Evolutionary conservation across 1,140 invertebrate species (phyloP).

Genomic region (silkworm (Bombyx mori)): DNA sequence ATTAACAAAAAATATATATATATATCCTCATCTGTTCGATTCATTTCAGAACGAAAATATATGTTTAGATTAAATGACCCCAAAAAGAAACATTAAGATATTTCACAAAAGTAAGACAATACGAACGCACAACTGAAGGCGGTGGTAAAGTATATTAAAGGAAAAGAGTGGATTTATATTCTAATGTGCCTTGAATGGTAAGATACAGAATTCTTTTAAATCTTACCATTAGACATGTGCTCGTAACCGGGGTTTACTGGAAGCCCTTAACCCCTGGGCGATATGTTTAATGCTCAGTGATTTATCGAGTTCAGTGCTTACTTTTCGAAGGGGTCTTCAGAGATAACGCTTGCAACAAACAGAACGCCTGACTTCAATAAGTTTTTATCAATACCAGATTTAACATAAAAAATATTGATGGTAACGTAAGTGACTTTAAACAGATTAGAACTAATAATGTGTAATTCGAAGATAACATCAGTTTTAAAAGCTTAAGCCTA

Average conservation of each 20-base stretch:
- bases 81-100: no score
- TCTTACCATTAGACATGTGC: slow-evolving; percentile 1
- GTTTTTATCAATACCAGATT: slow-evolving; percentile 2
- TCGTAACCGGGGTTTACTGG: slow-evolving; percentile 12
- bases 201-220: slow-evolving; percentile 2
- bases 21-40: no score
- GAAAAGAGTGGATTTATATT: no score
- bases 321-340: slow-evolving; percentile 36
- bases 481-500: slow-evolving; percentile 1
- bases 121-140: no score
- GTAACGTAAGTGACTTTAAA: slow-evolving; percentile 9
- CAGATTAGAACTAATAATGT: slow-evolving; percentile 6
- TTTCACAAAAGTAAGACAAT: no score
- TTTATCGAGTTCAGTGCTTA: slow-evolving; percentile 49
- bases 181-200: background rate
- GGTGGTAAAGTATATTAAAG: no score
- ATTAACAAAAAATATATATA: no score
- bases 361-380: slow-evolving; percentile 16
- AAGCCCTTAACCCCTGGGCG: slow-evolving; percentile 25
- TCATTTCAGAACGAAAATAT: no score
- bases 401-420: slow-evolving; percentile 17
- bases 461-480: background rate
- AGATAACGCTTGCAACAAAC: slow-evolving; percentile 27
- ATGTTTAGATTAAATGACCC: no score
- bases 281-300: slow-evolving; percentile 51